A percentile compares a stretch with the other conserved stretches of the same genome.
Evolutionary conservation across 2,797 vertebrate genomes (phyloP).

Genomic region (Megalops cyprinoides): DNA sequence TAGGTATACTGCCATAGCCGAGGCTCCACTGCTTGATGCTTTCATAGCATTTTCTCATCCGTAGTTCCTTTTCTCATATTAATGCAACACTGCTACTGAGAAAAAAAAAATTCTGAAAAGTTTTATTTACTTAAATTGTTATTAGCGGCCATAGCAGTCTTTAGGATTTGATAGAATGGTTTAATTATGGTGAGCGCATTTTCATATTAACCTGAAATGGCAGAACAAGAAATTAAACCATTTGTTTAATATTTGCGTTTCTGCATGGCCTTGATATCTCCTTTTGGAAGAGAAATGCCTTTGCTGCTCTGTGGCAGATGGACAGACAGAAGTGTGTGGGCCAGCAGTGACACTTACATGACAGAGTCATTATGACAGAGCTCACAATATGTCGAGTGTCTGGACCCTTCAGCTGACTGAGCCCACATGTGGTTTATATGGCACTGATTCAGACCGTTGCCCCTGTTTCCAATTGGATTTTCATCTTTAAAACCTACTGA

Average conservation of each 20-base stretch:
- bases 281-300: conserved; percentile 40
- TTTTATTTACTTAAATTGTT: neutral
- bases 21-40: too few relatives aligned
- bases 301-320: conserved; percentile 51
- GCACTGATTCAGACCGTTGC: neutral
- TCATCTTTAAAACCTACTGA: neutral
- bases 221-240: conserved; percentile 17
- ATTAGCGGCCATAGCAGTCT: neutral
- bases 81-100: neutral
- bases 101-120: neutral
- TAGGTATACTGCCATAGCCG: too few relatives aligned
- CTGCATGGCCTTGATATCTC: conserved; percentile 44
- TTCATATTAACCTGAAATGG: neutral
- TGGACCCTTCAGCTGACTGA: neutral
- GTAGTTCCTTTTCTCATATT: too few relatives aligned
- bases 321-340: conserved; percentile 54
- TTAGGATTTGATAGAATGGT: conserved; percentile 31
- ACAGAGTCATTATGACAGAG: conserved; percentile 25
- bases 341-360: conserved; percentile 43
- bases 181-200: neutral
- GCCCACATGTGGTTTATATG: neutral
- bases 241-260: conserved; percentile 37
- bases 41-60: too few relatives aligned
- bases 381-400: neutral
- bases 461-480: neutral